Evolutionary conservation across 23 tunicate species (phyloP).

Genomic region (Corella eumyota): DNA sequence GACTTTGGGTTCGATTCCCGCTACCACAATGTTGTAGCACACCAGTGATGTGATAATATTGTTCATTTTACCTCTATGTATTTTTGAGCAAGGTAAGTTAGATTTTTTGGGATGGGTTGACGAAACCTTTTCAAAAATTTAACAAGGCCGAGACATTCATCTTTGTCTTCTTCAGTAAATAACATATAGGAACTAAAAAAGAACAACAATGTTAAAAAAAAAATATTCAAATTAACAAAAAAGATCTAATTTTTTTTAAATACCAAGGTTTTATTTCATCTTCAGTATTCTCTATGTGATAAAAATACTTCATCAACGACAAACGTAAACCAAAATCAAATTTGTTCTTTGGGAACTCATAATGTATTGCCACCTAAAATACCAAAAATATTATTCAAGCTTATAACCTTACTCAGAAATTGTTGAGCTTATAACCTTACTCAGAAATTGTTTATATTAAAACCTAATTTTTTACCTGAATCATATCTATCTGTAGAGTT

Average conservation of each 20-base stretch:
- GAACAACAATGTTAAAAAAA: neutral
- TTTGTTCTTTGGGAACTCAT: constrained; percentile 11
- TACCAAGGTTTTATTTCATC: neutral
- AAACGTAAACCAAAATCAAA: constrained; percentile 21
- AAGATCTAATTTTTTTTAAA: neutral
- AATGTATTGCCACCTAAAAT: constrained; percentile 26
- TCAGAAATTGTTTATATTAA: too few species aligned
- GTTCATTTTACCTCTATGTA: constrained; percentile 19
- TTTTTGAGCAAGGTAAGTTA: neutral
- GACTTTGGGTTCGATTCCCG: too few species aligned
- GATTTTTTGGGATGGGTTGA: constrained; percentile 10
- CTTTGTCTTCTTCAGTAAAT: constrained; percentile 6
- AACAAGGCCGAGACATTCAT: constrained; percentile 1
- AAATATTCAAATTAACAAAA: neutral
- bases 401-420: too few species aligned
- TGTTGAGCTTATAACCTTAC: too few species aligned
- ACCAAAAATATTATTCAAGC: too few species aligned
- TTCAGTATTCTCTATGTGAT: constrained; percentile 6
- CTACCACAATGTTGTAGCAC: too few species aligned
- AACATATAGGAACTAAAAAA: constrained; percentile 19
- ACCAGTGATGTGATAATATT: too few species aligned
- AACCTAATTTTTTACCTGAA: too few species aligned
- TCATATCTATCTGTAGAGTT: constrained; percentile 22
- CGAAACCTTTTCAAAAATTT: constrained; percentile 14
- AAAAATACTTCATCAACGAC: constrained; percentile 20